Conservation (phyloP, 2,888 invertebrate species). For the Drosophila gaucha region DNA sequence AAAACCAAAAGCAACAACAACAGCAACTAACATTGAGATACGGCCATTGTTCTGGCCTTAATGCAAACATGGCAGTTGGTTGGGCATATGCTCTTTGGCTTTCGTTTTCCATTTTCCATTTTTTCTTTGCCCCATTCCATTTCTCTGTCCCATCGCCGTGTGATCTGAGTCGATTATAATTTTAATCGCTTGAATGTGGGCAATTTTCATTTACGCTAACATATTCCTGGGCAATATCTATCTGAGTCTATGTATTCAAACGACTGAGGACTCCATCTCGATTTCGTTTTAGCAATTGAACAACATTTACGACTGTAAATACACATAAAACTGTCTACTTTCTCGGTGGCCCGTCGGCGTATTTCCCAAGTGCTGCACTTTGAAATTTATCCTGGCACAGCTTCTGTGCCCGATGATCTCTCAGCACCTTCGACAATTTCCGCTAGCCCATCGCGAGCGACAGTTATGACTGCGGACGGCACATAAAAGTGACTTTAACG, state of each 20-base stretch:
- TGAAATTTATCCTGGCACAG: slow-evolving; percentile 70
- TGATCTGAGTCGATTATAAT: slow-evolving; percentile 58
- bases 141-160: not conserved
- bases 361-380: slow-evolving; percentile 48
- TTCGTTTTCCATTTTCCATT: slow-evolving; percentile 22
- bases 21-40: slow-evolving; percentile 56
- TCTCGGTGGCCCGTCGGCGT: slow-evolving; percentile 36
- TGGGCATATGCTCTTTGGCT: slow-evolving; percentile 40
- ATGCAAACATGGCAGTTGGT: slow-evolving; percentile 75
- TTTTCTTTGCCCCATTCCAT: slow-evolving; percentile 4
- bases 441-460: slow-evolving; percentile 66
- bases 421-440: slow-evolving; percentile 70
- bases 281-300: slow-evolving; percentile 71
- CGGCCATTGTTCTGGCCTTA: slow-evolving; percentile 72
- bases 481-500: slow-evolving; percentile 80
- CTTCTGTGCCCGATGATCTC: slow-evolving; percentile 59
- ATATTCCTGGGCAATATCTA: slow-evolving; percentile 4
- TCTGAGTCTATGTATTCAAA: slow-evolving; percentile 3
- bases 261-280: slow-evolving; percentile 11
- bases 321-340: slow-evolving; percentile 79
- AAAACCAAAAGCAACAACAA: slow-evolving; percentile 5
- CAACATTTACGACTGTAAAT: slow-evolving; percentile 83
- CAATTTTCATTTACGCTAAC: slow-evolving; percentile 52
- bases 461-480: slow-evolving; percentile 71
- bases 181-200: slow-evolving; percentile 67